Percentiles rank a stretch among this genome's conserved stretches.
These are phyloP conservation scores for Anthopleura xanthogrammica DNA, from an alignment of 92 coral and sea anemone species.

Conservation along the genomic window DNA sequence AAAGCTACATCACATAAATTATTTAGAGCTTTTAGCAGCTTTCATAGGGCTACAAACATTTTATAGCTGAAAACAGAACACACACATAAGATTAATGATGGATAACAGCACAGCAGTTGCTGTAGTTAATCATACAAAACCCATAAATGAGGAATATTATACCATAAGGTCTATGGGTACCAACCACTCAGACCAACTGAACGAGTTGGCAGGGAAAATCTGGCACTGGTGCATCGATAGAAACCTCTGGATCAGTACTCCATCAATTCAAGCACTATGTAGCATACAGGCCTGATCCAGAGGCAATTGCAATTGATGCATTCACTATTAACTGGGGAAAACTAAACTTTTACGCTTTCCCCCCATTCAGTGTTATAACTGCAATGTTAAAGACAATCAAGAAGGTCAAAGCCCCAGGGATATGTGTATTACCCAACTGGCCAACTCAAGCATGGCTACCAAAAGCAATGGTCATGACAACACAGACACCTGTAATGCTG, in stretches of 20 bases:
- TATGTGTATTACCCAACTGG: constrained; percentile 34
- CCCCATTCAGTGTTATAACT: constrained; percentile 21
- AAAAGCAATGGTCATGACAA: constrained; percentile 29
- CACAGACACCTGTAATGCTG: constrained; percentile 10
- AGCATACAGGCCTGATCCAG: constrained; percentile 34
- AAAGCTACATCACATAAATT: too few relatives aligned
- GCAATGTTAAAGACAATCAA: constrained; percentile 30
- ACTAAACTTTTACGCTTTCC: constrained; percentile 15
- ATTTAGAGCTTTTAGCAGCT: too few relatives aligned
- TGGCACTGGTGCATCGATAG: neutral
- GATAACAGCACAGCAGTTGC: too few relatives aligned
- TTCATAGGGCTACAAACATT: too few relatives aligned
- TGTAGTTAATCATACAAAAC: too few relatives aligned
- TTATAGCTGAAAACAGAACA: too few relatives aligned
- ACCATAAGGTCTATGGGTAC: neutral
- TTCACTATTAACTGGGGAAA: constrained; percentile 19
- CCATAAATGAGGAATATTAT: too few relatives aligned
- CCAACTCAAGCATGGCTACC: constrained; percentile 49
- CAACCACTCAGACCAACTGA: neutral
- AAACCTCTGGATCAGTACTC: constrained; percentile 10
- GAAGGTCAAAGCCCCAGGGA: constrained; percentile 34
- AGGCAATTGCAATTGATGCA: constrained; percentile 25
- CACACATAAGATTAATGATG: too few relatives aligned
- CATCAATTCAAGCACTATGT: constrained; percentile 30
- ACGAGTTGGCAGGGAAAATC: neutral